These are phyloP conservation scores for Philopotamus ludificatus DNA, from an alignment of 1,140 invertebrate species.

Conservation along the genomic window DNA sequence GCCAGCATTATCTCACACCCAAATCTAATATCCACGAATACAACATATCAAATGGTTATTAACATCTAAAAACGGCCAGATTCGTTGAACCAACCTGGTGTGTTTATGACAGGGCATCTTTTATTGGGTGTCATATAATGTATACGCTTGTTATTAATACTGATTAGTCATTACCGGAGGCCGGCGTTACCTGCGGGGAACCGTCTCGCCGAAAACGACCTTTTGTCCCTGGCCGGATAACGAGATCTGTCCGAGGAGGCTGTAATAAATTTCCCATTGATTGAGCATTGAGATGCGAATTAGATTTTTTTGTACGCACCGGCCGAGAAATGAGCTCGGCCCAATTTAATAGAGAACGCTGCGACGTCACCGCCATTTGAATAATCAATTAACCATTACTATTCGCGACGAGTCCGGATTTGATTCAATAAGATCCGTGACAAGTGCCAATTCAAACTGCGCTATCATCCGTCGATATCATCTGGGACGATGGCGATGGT, in stretches of 20 bases:
- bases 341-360: too few species aligned
- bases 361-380: too few species aligned
- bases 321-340: constrained; percentile 21
- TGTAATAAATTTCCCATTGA: not conserved
- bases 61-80: constrained; percentile 19
- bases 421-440: not conserved
- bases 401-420: too few species aligned
- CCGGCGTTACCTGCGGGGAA: constrained; percentile 7
- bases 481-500: constrained; percentile 12
- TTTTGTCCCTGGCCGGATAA: constrained; percentile 3
- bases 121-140: constrained; percentile 35
- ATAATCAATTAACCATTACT: too few species aligned
- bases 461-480: not conserved
- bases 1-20: constrained; percentile 19
- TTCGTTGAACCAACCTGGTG: constrained; percentile 7
- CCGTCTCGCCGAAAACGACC: not conserved
- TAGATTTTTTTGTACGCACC: constrained; percentile 7
- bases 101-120: constrained; percentile 31
- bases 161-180: constrained; percentile 28
- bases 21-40: constrained; percentile 35
- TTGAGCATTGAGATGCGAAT: not conserved
- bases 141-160: constrained; percentile 32
- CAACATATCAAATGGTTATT: constrained; percentile 36
- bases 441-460: not conserved
- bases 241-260: not conserved